Percentiles rank a stretch among this genome's conserved stretches.
phyloP scores from a whole-genome alignment of 2,113 vertebrate species.

The Panthera tigris region DNA sequence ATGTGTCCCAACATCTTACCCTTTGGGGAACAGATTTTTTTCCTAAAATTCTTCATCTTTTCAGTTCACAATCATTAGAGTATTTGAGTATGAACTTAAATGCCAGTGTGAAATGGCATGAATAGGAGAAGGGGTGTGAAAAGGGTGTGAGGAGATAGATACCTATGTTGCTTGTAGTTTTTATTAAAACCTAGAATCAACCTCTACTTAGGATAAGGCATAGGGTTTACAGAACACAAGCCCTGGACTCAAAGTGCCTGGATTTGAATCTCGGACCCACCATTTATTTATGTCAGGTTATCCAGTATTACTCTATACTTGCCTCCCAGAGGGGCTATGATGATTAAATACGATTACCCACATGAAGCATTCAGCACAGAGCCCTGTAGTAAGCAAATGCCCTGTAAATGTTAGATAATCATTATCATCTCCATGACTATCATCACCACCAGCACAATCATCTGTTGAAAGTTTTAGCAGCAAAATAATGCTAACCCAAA shows the following conservation, averaged over 20 bases:
- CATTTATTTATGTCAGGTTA: background rate
- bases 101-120: background rate
- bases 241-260: background rate
- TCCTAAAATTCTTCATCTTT: slow-evolving; percentile 16
- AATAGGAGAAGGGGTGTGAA: background rate
- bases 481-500: background rate
- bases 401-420: background rate
- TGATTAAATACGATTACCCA: background rate
- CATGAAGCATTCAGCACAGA: background rate
- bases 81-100: background rate
- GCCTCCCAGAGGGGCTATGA: background rate
- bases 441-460: background rate
- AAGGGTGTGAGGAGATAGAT: background rate
- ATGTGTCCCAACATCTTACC: background rate
- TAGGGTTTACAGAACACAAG: background rate
- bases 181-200: background rate
- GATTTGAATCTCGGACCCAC: background rate
- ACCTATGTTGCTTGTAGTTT: background rate
- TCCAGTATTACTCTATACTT: background rate
- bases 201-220: background rate
- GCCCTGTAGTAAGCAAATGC: background rate
- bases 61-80: background rate
- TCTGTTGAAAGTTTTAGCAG: background rate
- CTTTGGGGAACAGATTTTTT: background rate
- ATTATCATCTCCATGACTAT: background rate